Evolutionary conservation across 2,113 vertebrate genomes (phyloP).

Genomic region (Oryzias celebensis): DNA sequence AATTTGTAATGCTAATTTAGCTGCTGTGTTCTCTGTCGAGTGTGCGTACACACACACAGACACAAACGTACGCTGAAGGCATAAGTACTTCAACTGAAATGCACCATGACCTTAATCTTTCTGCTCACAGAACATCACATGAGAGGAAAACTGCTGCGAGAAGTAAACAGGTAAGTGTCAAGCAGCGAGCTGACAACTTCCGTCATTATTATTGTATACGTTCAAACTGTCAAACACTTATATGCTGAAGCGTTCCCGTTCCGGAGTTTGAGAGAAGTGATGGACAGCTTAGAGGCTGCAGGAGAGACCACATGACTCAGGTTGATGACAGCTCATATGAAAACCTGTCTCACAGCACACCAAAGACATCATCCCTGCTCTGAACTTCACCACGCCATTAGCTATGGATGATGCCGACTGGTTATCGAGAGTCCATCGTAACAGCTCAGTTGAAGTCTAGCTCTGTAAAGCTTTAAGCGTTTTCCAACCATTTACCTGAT

Average conservation of each 20-base stretch:
- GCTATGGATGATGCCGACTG: not conserved
- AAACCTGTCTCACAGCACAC: conserved; percentile 11
- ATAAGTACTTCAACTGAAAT: not conserved
- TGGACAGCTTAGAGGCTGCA: conserved; percentile 18
- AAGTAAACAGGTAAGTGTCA: conserved; percentile 10
- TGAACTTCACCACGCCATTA: not conserved
- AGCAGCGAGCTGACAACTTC: conserved; percentile 21
- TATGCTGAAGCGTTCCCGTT: conserved; percentile 23
- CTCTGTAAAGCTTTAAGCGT: too few relatives aligned
- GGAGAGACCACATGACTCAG: conserved; percentile 8
- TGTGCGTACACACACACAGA: not conserved
- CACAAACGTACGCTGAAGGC: too few relatives aligned
- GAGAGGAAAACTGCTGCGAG: not conserved
- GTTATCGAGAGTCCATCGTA: conserved; percentile 8
- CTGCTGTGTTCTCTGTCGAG: conserved; percentile 11
- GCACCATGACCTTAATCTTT: conserved; percentile 4
- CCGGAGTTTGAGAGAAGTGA: conserved; percentile 5
- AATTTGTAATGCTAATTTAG: conserved; percentile 38
- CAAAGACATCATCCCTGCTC: not conserved
- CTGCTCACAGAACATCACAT: not conserved
- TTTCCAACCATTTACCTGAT: too few relatives aligned
- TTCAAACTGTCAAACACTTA: conserved; percentile 12
- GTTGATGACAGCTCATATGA: conserved; percentile 25
- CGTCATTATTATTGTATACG: conserved; percentile 28
- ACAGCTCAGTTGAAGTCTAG: conserved; percentile 10